Percentiles rank a stretch among this genome's conserved stretches.
These are phyloP conservation scores for Lithobates sylvaticus DNA, from an alignment of 2,797 vertebrate genomes.

Conservation along the genomic window DNA sequence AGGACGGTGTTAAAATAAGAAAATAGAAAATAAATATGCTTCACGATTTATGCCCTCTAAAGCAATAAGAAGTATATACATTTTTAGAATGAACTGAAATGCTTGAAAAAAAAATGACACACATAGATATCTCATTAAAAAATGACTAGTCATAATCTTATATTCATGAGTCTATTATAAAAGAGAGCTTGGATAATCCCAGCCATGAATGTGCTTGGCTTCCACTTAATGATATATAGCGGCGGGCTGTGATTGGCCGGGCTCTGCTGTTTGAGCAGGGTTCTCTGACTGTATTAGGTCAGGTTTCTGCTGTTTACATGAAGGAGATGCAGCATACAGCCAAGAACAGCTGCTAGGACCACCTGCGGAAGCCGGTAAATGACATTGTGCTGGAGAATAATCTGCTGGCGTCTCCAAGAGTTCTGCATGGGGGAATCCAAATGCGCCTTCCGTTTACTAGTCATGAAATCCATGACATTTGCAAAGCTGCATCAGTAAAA, in stretches of 20 bases:
- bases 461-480: conserved; percentile 35
- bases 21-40: no score
- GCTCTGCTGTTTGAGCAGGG: conserved; percentile 12
- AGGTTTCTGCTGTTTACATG: conserved; percentile 37
- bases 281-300: conserved; percentile 24
- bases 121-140: no score
- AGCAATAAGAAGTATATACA: no score
- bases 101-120: no score
- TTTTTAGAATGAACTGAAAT: background rate
- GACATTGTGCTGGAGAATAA: conserved; percentile 34
- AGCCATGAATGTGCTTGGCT: conserved; percentile 7
- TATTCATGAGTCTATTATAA: background rate
- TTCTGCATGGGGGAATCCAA: conserved; percentile 48
- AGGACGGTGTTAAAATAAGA: no score
- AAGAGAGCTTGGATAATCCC: background rate
- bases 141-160: background rate
- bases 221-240: conserved; percentile 27
- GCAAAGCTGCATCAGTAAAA: conserved; percentile 22
- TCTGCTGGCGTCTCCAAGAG: conserved; percentile 24
- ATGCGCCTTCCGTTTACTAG: conserved; percentile 30
- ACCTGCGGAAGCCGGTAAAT: conserved; percentile 39
- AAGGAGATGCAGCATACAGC: conserved; percentile 23
- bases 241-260: conserved; percentile 1
- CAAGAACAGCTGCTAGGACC: conserved; percentile 46
- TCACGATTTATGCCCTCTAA: no score